Evolutionary conservation across 2,888 invertebrate species (phyloP).

Genomic region (Pseudococcus viburni): DNA sequence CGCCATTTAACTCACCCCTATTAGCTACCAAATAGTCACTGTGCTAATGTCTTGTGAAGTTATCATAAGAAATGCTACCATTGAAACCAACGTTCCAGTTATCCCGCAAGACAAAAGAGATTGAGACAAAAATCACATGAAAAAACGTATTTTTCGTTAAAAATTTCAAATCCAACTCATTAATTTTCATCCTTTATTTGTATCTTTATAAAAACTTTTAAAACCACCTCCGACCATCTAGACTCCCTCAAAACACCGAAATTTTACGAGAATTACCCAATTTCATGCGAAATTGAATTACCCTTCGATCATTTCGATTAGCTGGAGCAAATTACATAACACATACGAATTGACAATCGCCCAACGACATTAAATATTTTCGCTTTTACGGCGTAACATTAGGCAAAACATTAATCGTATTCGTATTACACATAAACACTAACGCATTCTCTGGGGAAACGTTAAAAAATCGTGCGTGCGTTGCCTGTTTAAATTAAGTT

Average conservation of each 20-base stretch:
- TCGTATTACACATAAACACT: conserved; percentile 44
- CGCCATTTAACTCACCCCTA: too few relatives aligned
- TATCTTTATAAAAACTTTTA: too few relatives aligned
- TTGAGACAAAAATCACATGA: too few relatives aligned
- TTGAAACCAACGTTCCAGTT: too few relatives aligned
- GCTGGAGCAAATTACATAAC: background rate
- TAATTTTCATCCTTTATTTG: too few relatives aligned
- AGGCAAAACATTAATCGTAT: conserved; percentile 45
- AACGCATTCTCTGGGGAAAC: conserved; percentile 39
- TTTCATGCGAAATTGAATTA: background rate
- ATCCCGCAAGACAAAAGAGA: too few relatives aligned
- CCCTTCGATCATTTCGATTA: background rate
- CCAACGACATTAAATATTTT: background rate
- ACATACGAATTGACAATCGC: background rate
- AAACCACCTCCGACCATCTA: too few relatives aligned
- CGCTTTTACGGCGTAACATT: conserved; percentile 33
- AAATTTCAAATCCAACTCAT: too few relatives aligned
- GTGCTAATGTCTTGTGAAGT: too few relatives aligned
- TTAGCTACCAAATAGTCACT: too few relatives aligned
- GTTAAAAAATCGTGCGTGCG: conserved; percentile 41
- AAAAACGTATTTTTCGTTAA: too few relatives aligned
- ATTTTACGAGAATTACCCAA: background rate
- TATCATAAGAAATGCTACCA: too few relatives aligned
- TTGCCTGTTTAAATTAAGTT: conserved; percentile 42
- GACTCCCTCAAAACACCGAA: background rate